Percentiles rank a stretch among this genome's conserved stretches.
phyloP scores from a whole-genome alignment of 1,140 invertebrate genomes.

The Drosophila aff. region DNA sequence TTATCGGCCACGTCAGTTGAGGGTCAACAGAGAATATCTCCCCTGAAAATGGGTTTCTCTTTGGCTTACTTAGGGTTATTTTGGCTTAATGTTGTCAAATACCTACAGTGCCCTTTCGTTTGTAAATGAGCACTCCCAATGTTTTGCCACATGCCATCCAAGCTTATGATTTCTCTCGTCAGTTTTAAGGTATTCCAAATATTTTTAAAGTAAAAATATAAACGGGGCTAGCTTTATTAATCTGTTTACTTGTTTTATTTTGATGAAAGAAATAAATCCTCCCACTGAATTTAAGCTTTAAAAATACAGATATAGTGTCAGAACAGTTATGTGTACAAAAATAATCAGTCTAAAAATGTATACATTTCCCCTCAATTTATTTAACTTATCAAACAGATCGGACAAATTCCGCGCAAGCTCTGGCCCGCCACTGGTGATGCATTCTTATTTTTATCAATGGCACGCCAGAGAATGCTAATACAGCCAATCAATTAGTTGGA shows the following conservation, averaged over 20 bases:
- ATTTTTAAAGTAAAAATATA: background rate
- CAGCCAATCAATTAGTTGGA: constrained; percentile 38
- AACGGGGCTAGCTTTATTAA: background rate
- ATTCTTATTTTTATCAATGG: constrained; percentile 36
- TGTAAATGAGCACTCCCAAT: background rate
- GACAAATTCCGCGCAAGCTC: background rate
- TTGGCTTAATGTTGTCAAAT: constrained; percentile 35
- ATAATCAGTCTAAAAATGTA: background rate
- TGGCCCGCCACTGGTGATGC: background rate
- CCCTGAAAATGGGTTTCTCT: constrained; percentile 9
- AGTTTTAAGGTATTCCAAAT: background rate
- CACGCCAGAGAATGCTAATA: constrained; percentile 39
- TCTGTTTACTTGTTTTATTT: too few relatives aligned
- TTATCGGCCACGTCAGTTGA: constrained; percentile 12
- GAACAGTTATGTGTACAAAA: too few relatives aligned
- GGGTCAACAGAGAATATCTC: constrained; percentile 23
- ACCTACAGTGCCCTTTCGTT: background rate
- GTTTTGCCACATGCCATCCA: background rate
- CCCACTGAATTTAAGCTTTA: too few relatives aligned
- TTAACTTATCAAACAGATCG: background rate
- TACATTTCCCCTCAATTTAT: background rate
- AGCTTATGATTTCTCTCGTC: background rate
- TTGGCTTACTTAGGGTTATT: constrained; percentile 19
- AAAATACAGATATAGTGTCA: too few relatives aligned
- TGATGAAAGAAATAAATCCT: too few relatives aligned